Conservation (phyloP, 2,113 vertebrate genomes). For the Acanthisitta chloris region DNA sequence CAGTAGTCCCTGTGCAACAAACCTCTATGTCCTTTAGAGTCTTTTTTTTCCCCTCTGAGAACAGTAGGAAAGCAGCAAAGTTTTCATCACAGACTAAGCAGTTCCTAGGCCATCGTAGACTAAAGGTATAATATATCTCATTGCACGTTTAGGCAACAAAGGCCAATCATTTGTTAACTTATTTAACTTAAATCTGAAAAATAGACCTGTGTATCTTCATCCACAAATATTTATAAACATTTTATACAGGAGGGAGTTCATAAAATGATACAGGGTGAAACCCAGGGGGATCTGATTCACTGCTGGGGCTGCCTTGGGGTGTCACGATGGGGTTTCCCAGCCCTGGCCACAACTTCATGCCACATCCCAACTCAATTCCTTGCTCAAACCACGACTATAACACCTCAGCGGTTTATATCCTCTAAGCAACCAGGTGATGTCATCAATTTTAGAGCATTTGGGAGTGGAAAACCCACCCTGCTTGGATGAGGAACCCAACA, state of each 20-base stretch:
- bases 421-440: background rate
- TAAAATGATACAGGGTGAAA: background rate
- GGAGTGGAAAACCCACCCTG: background rate
- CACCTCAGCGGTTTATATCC: fast-evolving
- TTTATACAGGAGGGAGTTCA: constrained; percentile 56
- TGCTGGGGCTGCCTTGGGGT: background rate
- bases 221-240: constrained; percentile 70
- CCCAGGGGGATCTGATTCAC: background rate
- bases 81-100: constrained; percentile 67
- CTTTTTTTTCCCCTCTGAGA: constrained; percentile 53
- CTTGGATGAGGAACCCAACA: background rate
- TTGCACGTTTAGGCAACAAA: constrained; percentile 59
- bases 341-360: background rate
- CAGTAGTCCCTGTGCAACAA: constrained; percentile 27
- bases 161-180: constrained; percentile 43
- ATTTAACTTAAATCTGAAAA: constrained; percentile 67
- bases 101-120: constrained; percentile 27
- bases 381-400: background rate
- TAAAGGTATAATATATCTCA: constrained; percentile 50
- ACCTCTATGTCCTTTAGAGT: background rate
- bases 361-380: background rate
- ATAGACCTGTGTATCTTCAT: constrained; percentile 66
- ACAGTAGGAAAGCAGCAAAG: constrained; percentile 59
- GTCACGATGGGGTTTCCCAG: background rate
- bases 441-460: background rate